Conservation (phyloP, 2,797 vertebrate species). For the Phyllotis vaccarum region DNA sequence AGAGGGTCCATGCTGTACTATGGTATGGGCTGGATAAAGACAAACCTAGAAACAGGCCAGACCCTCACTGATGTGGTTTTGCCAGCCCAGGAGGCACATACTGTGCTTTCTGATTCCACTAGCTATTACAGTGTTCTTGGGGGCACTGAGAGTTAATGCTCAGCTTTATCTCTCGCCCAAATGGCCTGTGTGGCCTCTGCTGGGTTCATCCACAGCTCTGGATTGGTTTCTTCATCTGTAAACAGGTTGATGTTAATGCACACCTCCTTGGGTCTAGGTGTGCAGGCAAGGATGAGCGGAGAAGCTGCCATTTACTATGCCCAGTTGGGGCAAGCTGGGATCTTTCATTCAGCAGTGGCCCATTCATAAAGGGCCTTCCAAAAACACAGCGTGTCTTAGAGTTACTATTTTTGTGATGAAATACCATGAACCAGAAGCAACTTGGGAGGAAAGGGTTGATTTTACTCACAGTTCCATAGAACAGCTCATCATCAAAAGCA, state of each 20-base stretch:
- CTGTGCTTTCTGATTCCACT: neutral
- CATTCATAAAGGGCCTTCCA: neutral
- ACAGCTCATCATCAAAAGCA: neutral
- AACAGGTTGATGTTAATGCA: neutral
- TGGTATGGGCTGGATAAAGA: neutral
- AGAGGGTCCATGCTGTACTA: neutral
- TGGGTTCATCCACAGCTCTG: conserved; percentile 3
- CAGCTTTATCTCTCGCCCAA: neutral
- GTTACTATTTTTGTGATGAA: neutral
- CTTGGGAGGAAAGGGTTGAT: neutral
- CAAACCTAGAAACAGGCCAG: neutral
- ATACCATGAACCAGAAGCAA: neutral
- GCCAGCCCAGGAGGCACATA: neutral
- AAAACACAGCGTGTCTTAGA: neutral
- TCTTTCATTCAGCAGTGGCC: neutral
- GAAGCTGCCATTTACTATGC: neutral
- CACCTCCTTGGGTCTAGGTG: neutral
- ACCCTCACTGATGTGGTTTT: neutral
- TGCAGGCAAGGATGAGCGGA: neutral
- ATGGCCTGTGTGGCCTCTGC: conserved; percentile 29
- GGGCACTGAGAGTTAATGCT: neutral
- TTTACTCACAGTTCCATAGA: neutral
- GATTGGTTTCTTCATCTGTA: neutral
- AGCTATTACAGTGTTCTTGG: neutral
- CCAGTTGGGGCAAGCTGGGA: neutral